These are phyloP conservation scores for Chelon auratus DNA, from an alignment of 2,797 vertebrate genomes.

Conservation along the genomic window DNA sequence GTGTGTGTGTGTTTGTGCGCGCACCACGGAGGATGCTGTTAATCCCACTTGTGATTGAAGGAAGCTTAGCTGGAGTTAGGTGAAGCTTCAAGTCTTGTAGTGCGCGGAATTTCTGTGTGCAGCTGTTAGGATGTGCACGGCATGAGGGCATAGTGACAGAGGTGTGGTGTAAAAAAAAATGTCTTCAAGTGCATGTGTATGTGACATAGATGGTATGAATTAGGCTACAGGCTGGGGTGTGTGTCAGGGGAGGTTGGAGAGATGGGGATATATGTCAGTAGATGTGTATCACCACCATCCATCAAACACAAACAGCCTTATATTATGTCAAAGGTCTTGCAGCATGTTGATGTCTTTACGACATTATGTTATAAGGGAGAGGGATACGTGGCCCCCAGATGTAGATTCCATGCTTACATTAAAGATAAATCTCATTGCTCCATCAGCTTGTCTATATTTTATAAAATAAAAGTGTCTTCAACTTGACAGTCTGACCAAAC, in stretches of 20 bases:
- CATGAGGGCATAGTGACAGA: not conserved
- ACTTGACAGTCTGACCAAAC: no score
- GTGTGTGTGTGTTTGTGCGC: not conserved
- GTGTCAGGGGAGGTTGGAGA: constrained; percentile 34
- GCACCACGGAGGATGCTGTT: not conserved
- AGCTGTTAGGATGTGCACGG: not conserved
- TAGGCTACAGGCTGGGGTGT: constrained; percentile 34
- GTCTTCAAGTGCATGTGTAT: constrained; percentile 10
- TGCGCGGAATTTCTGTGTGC: not conserved
- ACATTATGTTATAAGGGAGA: no score
- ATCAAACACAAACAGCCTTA: not conserved
- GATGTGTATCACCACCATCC: not conserved
- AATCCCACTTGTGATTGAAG: constrained; percentile 30
- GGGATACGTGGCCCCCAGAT: no score
- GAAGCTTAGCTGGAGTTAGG: constrained; percentile 28
- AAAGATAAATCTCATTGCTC: not conserved
- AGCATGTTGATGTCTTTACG: no score
- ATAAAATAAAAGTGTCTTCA: no score
- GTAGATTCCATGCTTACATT: not conserved
- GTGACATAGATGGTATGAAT: constrained; percentile 27
- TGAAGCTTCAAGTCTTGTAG: constrained; percentile 26
- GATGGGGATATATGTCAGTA: constrained; percentile 4
- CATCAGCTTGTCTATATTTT: not conserved
- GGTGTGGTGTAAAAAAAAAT: constrained; percentile 1
- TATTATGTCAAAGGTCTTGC: not conserved